Base-by-base conservation (phyloP, 1,140 invertebrate species). In the Drosophila sp. region DNA sequence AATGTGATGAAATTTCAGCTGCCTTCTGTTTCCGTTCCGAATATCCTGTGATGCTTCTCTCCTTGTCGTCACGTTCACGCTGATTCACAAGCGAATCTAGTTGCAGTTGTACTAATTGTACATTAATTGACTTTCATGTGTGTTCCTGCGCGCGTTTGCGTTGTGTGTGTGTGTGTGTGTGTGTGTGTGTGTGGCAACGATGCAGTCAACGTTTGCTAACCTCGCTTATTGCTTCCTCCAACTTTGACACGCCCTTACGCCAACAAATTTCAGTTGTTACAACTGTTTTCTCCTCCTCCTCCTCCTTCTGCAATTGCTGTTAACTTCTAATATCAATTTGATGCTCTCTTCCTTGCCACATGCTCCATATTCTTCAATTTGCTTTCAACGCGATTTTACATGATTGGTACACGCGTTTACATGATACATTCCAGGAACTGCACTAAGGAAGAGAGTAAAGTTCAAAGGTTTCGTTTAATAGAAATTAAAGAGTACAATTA, bases 81-180 rank as follows among this genome's bases (percentile, higher is more conserved):
- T 32, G 50, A 50, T 70, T 74, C 51, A 62, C 51, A 38, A 50
- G 51, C 46, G 36, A 45, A 67, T 75, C 29, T 63, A 50, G 67
- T 56, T 62, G 36, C 41, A 34, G 78, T 81, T 87, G 71, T 79
- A 82, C 84, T 83, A 89, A 89, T 80, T 83, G 83, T 64, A 80
- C 84, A 89, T 89, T 89, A 89, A 89, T 89, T 89, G 83, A 89
- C 83, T 89, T 89, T 89, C 84, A 89, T 89, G 80, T 67, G 29
- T 34, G 21, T 21, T 1, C 21, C 21, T 21, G 21, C 21, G 21
- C 9, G 53, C n/a, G 16, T 18, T 8, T 13, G 40, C n/a, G n/a
- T n/a, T n/a, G n/a, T n/a, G n/a, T n/a, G n/a, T n/a, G n/a, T n/a
- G 4, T 53, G 46, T 14, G 53, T 18, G 16, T 18, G 13, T 13